These are phyloP conservation scores for Borostomias antarcticus DNA, from an alignment of 2,797 vertebrate genomes.

Conservation along the genomic window DNA sequence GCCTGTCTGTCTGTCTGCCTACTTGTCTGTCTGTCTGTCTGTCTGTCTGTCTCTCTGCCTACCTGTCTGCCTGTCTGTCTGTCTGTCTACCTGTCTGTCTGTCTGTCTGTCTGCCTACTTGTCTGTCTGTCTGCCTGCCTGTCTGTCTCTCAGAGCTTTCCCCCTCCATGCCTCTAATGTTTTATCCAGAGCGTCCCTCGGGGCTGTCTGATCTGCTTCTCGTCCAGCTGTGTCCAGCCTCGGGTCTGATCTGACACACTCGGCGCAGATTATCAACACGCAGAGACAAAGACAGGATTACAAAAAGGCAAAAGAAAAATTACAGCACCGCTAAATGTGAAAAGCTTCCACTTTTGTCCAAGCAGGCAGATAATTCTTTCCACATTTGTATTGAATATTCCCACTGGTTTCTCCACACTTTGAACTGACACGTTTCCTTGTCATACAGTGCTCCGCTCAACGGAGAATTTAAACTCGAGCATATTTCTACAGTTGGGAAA, in stretches of 20 bases:
- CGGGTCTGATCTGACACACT: slow-evolving; percentile 32
- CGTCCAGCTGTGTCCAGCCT: slow-evolving; percentile 37
- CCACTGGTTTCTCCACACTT: too few relatives aligned
- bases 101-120: background rate
- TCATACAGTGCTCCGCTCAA: too few relatives aligned
- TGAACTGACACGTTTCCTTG: too few relatives aligned
- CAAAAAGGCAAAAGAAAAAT: slow-evolving; percentile 10
- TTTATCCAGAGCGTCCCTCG: slow-evolving; percentile 20
- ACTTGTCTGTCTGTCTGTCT: background rate
- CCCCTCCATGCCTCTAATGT: slow-evolving; percentile 6
- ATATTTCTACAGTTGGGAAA: too few relatives aligned
- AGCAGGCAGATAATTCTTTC: too few relatives aligned
- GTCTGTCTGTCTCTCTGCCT: background rate
- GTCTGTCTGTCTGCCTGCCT: background rate
- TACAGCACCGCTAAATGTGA: too few relatives aligned
- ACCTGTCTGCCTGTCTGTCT: background rate
- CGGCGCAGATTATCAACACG: slow-evolving; percentile 22
- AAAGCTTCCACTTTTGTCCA: too few relatives aligned
- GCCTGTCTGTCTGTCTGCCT: background rate
- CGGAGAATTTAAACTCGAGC: too few relatives aligned
- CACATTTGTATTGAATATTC: too few relatives aligned
- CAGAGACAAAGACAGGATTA: slow-evolving; percentile 22
- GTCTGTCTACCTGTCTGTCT: too few relatives aligned
- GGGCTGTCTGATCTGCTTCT: slow-evolving; percentile 21
- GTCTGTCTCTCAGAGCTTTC: background rate